phyloP scores from a whole-genome alignment of 2,797 vertebrate genomes.

The Spondyliosoma cantharus region DNA sequence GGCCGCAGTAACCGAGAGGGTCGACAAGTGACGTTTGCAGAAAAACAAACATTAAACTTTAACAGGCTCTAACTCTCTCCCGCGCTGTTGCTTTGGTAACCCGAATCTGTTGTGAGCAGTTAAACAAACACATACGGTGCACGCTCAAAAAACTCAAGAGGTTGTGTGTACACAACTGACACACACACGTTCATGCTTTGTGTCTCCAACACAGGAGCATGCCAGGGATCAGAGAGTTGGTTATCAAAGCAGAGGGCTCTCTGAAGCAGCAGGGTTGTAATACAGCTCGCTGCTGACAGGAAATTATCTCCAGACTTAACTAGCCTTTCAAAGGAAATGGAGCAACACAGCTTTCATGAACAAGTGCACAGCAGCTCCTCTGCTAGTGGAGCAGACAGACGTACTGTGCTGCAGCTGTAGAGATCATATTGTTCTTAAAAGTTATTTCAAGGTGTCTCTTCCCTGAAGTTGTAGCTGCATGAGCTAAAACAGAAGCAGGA shows the following conservation, averaged over 20 bases:
- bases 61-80: constrained; percentile 67
- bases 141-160: constrained; percentile 12
- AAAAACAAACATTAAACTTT: constrained; percentile 82
- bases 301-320: constrained; percentile 74
- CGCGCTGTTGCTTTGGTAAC: constrained; percentile 68
- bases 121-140: constrained; percentile 33
- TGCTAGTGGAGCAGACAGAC: constrained; percentile 10
- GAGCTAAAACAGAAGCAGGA: background rate
- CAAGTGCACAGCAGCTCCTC: constrained; percentile 21
- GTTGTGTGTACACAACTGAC: constrained; percentile 7
- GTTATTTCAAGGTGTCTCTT: background rate
- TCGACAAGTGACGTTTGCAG: constrained; percentile 63
- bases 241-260: constrained; percentile 62
- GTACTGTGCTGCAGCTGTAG: constrained; percentile 8
- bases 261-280: constrained; percentile 62
- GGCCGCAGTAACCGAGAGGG: constrained; percentile 63
- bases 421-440: background rate
- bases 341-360: constrained; percentile 51
- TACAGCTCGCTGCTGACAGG: constrained; percentile 64
- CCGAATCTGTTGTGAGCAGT: constrained; percentile 54
- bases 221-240: constrained; percentile 59
- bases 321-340: constrained; percentile 64
- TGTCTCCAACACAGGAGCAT: constrained; percentile 35
- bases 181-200: constrained; percentile 31
- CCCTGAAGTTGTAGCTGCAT: background rate